Conservation (phyloP, 1,140 invertebrate genomes). For the Aphelinus certus region DNA sequence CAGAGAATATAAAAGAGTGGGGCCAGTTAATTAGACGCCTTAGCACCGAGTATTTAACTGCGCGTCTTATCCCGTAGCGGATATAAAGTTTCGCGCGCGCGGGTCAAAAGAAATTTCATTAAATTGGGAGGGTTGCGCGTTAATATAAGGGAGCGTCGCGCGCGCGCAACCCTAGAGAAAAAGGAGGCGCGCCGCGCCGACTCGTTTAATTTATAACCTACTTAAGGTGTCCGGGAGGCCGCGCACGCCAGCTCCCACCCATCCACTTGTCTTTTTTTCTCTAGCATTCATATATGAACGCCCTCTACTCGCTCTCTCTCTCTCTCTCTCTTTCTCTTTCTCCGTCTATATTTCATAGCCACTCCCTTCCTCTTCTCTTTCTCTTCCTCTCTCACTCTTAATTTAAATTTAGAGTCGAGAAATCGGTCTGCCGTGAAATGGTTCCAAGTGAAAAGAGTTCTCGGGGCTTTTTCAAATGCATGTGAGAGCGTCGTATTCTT, state of each 20-base stretch:
- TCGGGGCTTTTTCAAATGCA: background rate
- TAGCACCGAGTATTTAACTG: conserved; percentile 51
- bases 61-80: conserved; percentile 45
- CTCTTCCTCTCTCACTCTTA: background rate
- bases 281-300: background rate
- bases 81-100: conserved; percentile 50
- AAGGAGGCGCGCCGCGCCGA: conserved; percentile 34
- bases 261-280: background rate
- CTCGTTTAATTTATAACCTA: conserved; percentile 61
- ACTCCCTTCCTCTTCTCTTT: background rate
- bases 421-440: conserved; percentile 8
- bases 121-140: conserved; percentile 48
- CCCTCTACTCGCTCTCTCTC: background rate
- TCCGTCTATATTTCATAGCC: background rate
- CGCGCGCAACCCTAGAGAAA: background rate
- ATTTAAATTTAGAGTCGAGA: background rate
- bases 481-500: background rate
- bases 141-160: too few relatives aligned
- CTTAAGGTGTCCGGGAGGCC: conserved; percentile 47
- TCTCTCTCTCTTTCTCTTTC: background rate
- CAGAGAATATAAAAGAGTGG: background rate
- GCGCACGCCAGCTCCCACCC: background rate
- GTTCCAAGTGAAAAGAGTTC: background rate
- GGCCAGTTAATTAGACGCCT: conserved; percentile 48
- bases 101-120: conserved; percentile 48